Percentiles rank a stretch among this genome's conserved stretches.
phyloP scores from a whole-genome alignment of 2,888 invertebrate species.

The Acrobasis suavella region DNA sequence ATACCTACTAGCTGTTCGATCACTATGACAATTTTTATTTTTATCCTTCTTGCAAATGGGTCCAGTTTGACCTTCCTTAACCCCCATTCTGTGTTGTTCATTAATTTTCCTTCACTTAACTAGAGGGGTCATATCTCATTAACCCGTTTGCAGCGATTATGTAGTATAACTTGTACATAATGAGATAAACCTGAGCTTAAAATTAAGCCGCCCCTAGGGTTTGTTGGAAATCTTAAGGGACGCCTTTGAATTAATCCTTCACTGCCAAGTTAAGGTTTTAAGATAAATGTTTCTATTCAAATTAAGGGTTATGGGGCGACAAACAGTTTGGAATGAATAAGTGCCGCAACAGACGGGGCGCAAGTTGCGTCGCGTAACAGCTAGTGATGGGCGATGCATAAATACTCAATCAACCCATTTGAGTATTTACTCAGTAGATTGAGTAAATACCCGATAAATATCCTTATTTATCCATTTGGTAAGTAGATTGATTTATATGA shows the following conservation, averaged over 20 bases:
- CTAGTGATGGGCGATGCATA: too few species aligned
- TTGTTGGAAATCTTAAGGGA: neutral
- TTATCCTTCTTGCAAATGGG: neutral
- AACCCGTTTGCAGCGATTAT: neutral
- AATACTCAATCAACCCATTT: too few species aligned
- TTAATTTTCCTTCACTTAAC: neutral
- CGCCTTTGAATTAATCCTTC: neutral
- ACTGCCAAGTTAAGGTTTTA: neutral
- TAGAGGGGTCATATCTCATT: neutral
- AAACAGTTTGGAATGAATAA: too few species aligned
- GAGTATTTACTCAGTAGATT: too few species aligned
- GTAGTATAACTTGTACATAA: neutral
- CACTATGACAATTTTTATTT: neutral
- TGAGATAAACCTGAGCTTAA: neutral
- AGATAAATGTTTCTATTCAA: neutral
- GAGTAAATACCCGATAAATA: too few species aligned
- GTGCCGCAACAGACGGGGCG: too few species aligned
- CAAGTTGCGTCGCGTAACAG: too few species aligned
- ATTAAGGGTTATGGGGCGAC: neutral
- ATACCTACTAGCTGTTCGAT: too few species aligned
- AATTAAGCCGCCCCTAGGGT: neutral
- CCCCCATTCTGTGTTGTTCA: neutral
- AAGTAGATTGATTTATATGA: too few species aligned
- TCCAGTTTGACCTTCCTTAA: neutral
- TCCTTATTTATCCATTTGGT: too few species aligned